Base-by-base conservation (phyloP, 2,113 vertebrate species). In the Scopus umbretta region DNA sequence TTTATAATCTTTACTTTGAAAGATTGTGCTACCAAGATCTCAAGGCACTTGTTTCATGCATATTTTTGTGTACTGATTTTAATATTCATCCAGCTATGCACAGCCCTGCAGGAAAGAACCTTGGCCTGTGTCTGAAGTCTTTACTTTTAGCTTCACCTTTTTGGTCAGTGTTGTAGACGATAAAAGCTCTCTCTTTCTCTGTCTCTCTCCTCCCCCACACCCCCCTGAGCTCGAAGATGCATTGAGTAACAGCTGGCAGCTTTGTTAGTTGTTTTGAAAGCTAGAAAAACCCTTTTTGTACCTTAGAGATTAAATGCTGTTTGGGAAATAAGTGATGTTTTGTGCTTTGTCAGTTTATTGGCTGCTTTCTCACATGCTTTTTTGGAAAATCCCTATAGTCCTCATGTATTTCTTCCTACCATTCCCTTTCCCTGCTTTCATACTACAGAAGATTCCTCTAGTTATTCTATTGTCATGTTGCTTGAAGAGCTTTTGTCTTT, bases 161-260 rank as follows among this genome's bases (percentile, higher is more conserved):
- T 82, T 20, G 6, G 30, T 80, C 45, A 72, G 23, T 47, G 8
- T 23, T 89, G 45, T 23, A 94, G 53, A 72, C 30, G 42, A 91
- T 75, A 67, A 92, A 95, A 91, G 53, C 22, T 12, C 14, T 26
- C 26, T 88, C 29, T 52, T n/a, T 62, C 58, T 70, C 27, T 50
- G 10, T 75, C 16, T 74, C 27, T 91, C 55, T 38, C 14, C 15
- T 7, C 20, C 38, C 55, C 26, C 70, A 55, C 59, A 32, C 42
- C 22, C 66, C 56, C 20, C 27, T 50, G 58, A 86, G 47, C 63
- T 53, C 74, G 66, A 58, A 86, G 79, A 96, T 86, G 82, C 4
- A 3, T 94, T 96, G 92, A 94, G 94, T 96, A 97, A 96, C 82
- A 86, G 89, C 11, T 96, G 97, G 95, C 97, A 95, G 65, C 49